Percentiles rank a stretch among this genome's conserved stretches.
phyloP scores from a whole-genome alignment of 2,797 vertebrate species.

The Danio jaintianensis region DNA sequence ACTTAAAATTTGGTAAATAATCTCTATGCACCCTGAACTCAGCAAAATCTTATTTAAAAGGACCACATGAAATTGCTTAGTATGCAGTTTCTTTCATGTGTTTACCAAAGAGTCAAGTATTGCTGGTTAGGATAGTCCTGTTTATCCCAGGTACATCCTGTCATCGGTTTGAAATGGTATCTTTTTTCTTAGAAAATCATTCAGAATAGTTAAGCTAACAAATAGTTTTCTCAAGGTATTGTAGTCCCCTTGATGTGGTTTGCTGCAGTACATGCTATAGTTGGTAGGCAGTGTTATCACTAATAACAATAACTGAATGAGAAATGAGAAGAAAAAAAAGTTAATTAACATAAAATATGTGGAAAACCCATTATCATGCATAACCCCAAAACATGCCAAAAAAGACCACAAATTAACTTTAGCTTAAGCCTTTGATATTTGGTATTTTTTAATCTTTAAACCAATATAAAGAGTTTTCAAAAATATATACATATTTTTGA shows the following conservation, averaged over 20 bases:
- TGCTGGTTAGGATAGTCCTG: not conserved
- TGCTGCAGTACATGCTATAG: not conserved
- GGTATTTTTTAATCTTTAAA: not conserved
- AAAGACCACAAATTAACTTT: not conserved
- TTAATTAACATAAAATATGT: not conserved
- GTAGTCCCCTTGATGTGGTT: too few relatives aligned
- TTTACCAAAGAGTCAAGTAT: not conserved
- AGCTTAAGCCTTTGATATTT: not conserved
- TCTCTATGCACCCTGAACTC: not conserved
- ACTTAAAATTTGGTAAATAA: not conserved
- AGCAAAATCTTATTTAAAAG: slow-evolving; percentile 12
- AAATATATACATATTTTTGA: not conserved
- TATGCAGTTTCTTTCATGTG: not conserved
- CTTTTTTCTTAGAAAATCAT: not conserved
- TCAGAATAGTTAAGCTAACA: not conserved
- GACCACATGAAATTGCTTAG: not conserved
- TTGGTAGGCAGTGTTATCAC: not conserved
- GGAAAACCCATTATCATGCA: not conserved
- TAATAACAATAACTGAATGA: not conserved
- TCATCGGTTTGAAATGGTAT: not conserved
- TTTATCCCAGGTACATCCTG: not conserved
- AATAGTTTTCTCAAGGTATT: not conserved
- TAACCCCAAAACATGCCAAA: not conserved
- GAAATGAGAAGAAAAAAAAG: not conserved
- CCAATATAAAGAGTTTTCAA: not conserved